A percentile compares a stretch with the other conserved stretches of the same genome.
Evolutionary conservation across 2,888 invertebrate genomes (phyloP).

Genomic region (Tetheella fluctuosa): DNA sequence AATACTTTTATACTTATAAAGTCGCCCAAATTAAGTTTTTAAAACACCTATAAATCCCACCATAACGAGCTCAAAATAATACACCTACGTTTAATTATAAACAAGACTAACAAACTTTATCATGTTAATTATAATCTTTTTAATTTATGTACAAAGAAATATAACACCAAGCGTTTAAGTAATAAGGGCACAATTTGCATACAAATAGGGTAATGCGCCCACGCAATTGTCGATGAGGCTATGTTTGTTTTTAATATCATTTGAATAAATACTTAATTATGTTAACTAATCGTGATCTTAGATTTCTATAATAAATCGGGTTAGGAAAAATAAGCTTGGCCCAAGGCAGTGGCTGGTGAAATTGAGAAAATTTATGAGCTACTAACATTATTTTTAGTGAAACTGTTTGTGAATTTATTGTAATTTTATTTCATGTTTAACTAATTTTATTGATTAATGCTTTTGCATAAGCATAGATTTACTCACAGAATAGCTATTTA

Average conservation of each 20-base stretch:
- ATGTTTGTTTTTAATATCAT: conserved; percentile 58
- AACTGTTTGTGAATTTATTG: background rate
- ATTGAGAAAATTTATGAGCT: background rate
- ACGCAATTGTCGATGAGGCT: conserved; percentile 46
- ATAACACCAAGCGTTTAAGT: conserved; percentile 40
- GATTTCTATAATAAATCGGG: conserved; percentile 39
- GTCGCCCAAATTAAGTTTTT: conserved; percentile 20
- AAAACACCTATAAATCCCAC: conserved; percentile 30
- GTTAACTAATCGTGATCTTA: conserved; percentile 52
- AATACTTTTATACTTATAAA: background rate
- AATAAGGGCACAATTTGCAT: conserved; percentile 51
- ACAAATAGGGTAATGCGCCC: conserved; percentile 47
- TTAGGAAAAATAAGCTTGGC: background rate
- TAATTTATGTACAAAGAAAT: conserved; percentile 41
- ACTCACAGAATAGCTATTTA: too few relatives aligned
- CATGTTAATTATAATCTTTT: conserved; percentile 28
- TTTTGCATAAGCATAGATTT: too few relatives aligned
- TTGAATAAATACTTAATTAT: conserved; percentile 76
- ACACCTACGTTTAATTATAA: conserved; percentile 40
- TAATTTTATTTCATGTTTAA: background rate
- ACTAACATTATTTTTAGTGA: background rate
- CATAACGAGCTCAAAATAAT: conserved; percentile 32
- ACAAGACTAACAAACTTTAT: conserved; percentile 31
- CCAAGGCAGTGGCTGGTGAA: background rate
- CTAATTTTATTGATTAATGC: background rate